Percentiles rank a stretch among this genome's conserved stretches.
phyloP scores from a whole-genome alignment of 2,888 invertebrate species.

The Coleophora deauratella region DNA sequence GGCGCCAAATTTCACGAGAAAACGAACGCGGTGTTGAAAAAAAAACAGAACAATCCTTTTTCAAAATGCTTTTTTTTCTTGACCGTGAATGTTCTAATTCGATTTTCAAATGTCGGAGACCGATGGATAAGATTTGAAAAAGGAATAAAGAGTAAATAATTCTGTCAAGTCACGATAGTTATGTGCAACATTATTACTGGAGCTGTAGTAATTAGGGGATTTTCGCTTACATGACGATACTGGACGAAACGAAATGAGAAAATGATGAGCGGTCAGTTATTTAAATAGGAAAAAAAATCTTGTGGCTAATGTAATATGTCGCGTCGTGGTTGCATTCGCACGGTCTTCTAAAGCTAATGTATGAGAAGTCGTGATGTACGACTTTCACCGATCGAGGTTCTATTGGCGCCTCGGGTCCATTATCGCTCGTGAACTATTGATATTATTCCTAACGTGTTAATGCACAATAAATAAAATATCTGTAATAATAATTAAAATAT shows the following conservation, averaged over 20 bases:
- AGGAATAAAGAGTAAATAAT: background rate
- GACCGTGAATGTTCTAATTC: slow-evolving; percentile 3
- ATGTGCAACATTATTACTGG: slow-evolving; percentile 2
- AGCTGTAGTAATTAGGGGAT: slow-evolving; percentile 25
- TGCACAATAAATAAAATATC: too few species aligned
- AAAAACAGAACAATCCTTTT: slow-evolving; percentile 24
- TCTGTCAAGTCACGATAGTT: slow-evolving; percentile 3
- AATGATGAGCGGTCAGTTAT: slow-evolving; percentile 51
- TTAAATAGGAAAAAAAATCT: slow-evolving; percentile 30
- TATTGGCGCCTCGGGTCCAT: slow-evolving; percentile 36
- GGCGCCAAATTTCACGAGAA: slow-evolving; percentile 69
- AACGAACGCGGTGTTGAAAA: slow-evolving; percentile 26
- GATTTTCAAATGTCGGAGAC: background rate
- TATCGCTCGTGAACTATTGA: slow-evolving; percentile 2
- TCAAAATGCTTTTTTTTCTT: slow-evolving; percentile 24
- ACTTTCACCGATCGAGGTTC: slow-evolving; percentile 65
- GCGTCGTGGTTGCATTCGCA: slow-evolving; percentile 52
- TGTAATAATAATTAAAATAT: background rate
- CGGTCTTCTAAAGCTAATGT: slow-evolving; percentile 57
- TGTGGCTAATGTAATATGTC: slow-evolving; percentile 45
- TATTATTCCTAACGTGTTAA: too few species aligned
- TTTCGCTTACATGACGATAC: slow-evolving; percentile 30
- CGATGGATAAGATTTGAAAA: slow-evolving; percentile 2
- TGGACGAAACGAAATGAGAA: slow-evolving; percentile 40
- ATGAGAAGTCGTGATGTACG: slow-evolving; percentile 62